Evolutionary conservation across 1,140 invertebrate species (phyloP).

Genomic region (Leguminivora glycinivorella): DNA sequence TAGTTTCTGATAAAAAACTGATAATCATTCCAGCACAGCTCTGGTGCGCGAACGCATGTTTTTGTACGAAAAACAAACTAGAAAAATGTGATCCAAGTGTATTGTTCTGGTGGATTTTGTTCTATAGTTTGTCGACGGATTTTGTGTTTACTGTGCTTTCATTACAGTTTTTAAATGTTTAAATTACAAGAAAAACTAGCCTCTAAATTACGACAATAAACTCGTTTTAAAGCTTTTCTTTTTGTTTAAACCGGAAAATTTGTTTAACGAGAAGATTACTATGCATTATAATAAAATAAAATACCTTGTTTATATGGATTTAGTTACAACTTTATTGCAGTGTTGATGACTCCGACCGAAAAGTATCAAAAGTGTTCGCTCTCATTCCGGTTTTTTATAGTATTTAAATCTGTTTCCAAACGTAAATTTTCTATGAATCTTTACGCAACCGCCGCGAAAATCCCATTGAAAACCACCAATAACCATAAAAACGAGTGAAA

Average conservation of each 20-base stretch:
- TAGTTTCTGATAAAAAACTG: constrained; percentile 29
- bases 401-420: not conserved
- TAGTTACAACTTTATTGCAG: not conserved
- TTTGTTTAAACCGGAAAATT: no score
- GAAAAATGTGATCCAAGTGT: not conserved
- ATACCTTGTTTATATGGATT: constrained; percentile 12
- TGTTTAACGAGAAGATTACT: not conserved
- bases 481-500: constrained; percentile 23
- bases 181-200: no score
- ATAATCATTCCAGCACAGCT: constrained; percentile 21
- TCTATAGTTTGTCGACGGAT: not conserved
- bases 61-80: not conserved
- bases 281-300: not conserved
- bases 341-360: not conserved
- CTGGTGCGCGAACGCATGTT: constrained; percentile 11
- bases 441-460: constrained; percentile 16
- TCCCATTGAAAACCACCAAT: constrained; percentile 18
- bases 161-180: no score
- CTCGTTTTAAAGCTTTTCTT: no score
- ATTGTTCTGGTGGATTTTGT: not conserved
- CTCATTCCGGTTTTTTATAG: not conserved
- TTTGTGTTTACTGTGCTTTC: not conserved
- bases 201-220: not conserved
- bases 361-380: constrained; percentile 1
- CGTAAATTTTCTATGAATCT: constrained; percentile 6